phyloP scores from a whole-genome alignment of 2,797 vertebrate genomes.

The Vespertilio murinus region DNA sequence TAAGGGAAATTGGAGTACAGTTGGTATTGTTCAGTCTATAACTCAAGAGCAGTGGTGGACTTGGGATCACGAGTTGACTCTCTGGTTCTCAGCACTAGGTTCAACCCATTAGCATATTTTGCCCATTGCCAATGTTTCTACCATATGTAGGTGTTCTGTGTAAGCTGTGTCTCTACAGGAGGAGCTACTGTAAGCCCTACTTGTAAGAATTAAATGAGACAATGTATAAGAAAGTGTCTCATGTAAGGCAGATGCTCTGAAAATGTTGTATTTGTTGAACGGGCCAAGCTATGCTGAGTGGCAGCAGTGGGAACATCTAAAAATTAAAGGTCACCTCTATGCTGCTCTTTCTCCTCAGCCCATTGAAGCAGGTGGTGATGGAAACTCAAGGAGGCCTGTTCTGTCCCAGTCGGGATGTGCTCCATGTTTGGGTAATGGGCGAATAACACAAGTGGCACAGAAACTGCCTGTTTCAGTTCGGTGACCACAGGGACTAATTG shows the following conservation, averaged over 20 bases:
- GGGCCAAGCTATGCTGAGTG: neutral
- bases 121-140: neutral
- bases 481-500: neutral
- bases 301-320: neutral
- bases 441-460: neutral
- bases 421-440: neutral
- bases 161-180: neutral
- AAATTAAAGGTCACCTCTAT: conserved; percentile 29
- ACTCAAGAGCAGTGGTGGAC: neutral
- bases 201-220: neutral
- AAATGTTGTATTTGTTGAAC: neutral
- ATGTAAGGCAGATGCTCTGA: neutral
- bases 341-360: neutral
- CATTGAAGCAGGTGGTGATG: conserved; percentile 9
- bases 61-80: neutral
- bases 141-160: fast-evolving
- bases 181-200: neutral
- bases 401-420: neutral
- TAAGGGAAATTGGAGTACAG: neutral
- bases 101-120: neutral
- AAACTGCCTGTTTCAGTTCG: neutral
- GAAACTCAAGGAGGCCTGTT: conserved; percentile 16
- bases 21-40: neutral
- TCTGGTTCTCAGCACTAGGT: neutral
- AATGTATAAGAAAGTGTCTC: neutral